Conservation (phyloP, 2,113 vertebrate genomes). For the Rhea pennata region DNA sequence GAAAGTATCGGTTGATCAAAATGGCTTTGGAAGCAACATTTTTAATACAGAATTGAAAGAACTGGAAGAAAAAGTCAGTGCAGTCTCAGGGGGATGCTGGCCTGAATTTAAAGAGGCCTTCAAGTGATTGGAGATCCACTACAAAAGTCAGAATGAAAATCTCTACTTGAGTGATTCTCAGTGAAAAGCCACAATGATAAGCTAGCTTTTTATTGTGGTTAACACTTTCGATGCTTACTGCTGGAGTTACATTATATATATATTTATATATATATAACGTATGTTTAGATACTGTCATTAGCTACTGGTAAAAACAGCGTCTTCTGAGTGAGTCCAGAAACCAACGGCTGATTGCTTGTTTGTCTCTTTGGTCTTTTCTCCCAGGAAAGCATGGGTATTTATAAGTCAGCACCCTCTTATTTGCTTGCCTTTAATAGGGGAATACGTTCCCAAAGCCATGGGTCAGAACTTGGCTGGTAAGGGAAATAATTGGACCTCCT, state of each 20-base stretch:
- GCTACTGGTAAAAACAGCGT: neutral
- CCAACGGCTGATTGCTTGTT: neutral
- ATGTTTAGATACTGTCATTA: neutral
- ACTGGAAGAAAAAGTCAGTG: neutral
- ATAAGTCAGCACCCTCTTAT: neutral
- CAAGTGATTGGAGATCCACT: neutral
- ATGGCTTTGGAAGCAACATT: neutral
- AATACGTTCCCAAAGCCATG: neutral
- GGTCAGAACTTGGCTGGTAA: neutral
- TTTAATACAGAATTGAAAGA: neutral
- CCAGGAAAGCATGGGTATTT: neutral
- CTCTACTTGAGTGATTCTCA: neutral
- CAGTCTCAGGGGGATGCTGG: neutral
- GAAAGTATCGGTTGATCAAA: constrained; percentile 14
- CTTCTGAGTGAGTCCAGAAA: neutral
- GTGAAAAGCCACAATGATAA: neutral
- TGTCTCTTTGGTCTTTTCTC: neutral
- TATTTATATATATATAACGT: too few relatives aligned
- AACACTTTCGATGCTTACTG: neutral
- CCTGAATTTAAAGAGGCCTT: neutral
- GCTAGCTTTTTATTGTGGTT: neutral
- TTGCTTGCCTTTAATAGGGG: neutral
- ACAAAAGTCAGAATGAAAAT: neutral
- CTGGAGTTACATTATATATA: neutral
- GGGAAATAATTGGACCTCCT: neutral